Base-by-base conservation (phyloP, 2,888 invertebrate species). In the Heterodera filipjevi region DNA sequence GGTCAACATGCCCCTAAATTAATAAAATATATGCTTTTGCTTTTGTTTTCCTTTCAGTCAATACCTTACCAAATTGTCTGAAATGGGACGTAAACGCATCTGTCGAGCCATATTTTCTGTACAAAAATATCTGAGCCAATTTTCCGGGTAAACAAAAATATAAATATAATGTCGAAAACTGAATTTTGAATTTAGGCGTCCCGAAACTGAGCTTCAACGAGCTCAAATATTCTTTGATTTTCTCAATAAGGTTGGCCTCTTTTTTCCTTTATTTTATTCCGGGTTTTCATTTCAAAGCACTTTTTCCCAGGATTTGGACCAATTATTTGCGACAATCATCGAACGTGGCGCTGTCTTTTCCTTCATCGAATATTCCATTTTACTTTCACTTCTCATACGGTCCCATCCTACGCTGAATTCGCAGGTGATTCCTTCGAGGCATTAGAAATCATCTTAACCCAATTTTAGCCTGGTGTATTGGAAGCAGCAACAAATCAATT, bases 211-310 rank as follows among this genome's bases (percentile, higher is more conserved):
- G 30, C 91, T 97, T 85, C 95, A 96, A 90, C 93, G 95, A 87
- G 96, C 96, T 0, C 92, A 94, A 86, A 93, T 93, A 84, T 96
- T 95, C 91, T 94, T 94, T 88, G 94, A 95, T 86, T 92, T 96
- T 84, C 93, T 96, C 80, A 93, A 94, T 84, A 92, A 93, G 32
- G 70, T 77, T 0, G 66, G 22, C 64, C 22, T 33, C 19, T 19
- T 33, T 8, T n/a, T 53, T 39, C 14, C 22, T 39, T 27, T 33
- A 44, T 82, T 19, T n/a, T n/a, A n/a, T n/a, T n/a, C n/a, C n/a
- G n/a, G n/a, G n/a, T n/a, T n/a, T n/a, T n/a, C n/a, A n/a, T n/a
- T n/a, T n/a, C n/a, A n/a, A n/a, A n/a, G n/a, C n/a, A n/a, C n/a
- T n/a, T n/a, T n/a, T n/a, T n/a, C 84, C 83, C 32, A 75, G 78